A percentile compares a stretch with the other conserved stretches of the same genome.
Conservation (phyloP, 2,888 invertebrate species). For the Oscheius myriophilus region DNA sequence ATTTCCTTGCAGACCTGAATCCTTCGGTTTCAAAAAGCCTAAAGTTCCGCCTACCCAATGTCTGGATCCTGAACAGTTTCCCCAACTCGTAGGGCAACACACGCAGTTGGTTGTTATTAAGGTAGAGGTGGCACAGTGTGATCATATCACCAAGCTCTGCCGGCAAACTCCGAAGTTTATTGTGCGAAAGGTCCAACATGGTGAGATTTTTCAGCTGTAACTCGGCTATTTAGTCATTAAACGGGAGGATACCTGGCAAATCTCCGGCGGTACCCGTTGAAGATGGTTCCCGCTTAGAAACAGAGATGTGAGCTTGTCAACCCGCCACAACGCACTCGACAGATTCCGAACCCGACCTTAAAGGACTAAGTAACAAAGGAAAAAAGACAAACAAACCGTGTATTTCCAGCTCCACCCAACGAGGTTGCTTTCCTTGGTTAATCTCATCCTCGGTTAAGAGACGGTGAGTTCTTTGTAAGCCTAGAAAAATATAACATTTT, state of each 20-base stretch:
- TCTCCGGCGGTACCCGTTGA: constrained; percentile 87
- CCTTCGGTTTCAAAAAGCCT: not conserved
- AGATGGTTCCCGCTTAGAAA: constrained; percentile 95
- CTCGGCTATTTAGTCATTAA: too few species aligned
- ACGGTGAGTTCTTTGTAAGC: constrained; percentile 61
- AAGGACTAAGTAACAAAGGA: constrained; percentile 25
- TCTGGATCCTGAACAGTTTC: constrained; percentile 93
- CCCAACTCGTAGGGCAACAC: constrained; percentile 95
- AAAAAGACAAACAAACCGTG: constrained; percentile 55
- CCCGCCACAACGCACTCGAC: constrained; percentile 89
- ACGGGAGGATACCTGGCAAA: constrained; percentile 76
- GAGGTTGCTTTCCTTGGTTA: constrained; percentile 51
- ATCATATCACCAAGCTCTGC: constrained; percentile 95
- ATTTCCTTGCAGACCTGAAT: constrained; percentile 79
- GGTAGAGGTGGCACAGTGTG: constrained; percentile 89
- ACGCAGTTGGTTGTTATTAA: constrained; percentile 92
- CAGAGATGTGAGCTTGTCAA: constrained; percentile 87
- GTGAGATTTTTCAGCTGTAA: constrained; percentile 80
- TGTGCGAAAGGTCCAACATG: constrained; percentile 89
- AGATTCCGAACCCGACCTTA: constrained; percentile 92
- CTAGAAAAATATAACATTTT: constrained; percentile 28
- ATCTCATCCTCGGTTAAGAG: constrained; percentile 66
- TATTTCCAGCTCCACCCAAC: constrained; percentile 68
- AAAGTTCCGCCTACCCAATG: constrained; percentile 77
- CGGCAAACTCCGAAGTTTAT: constrained; percentile 92